phyloP scores from a whole-genome alignment of 2,113 vertebrate genomes.

The Amphiprion ocellaris region DNA sequence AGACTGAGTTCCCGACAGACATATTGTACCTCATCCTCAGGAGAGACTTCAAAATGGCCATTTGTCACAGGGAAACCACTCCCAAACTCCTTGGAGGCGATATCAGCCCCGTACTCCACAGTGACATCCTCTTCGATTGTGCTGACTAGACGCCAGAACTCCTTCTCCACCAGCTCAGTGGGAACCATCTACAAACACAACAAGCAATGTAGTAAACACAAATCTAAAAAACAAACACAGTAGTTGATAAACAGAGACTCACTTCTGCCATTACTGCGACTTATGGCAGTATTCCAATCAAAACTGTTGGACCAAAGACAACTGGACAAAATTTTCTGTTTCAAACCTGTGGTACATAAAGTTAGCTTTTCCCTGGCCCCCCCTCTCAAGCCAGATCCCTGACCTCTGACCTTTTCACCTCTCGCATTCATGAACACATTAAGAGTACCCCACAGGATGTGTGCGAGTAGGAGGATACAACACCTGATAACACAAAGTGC shows the following conservation, averaged over 20 bases:
- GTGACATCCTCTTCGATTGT: slow-evolving; percentile 98
- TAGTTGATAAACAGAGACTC: neutral
- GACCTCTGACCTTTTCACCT: neutral
- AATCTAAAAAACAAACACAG: neutral
- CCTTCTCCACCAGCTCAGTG: slow-evolving; percentile 97
- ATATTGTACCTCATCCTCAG: slow-evolving; percentile 91
- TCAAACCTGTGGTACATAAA: neutral
- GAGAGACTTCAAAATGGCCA: slow-evolving; percentile 89
- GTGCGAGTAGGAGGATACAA: neutral
- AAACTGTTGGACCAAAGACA: too few species aligned
- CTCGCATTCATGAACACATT: neutral
- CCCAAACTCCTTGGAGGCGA: slow-evolving; percentile 98
- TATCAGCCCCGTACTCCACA: slow-evolving; percentile 98
- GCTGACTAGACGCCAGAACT: slow-evolving; percentile 97
- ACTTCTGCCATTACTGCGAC: too few species aligned
- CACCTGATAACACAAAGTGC: slow-evolving; percentile 27
- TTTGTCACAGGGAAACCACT: slow-evolving; percentile 95
- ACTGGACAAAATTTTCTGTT: neutral
- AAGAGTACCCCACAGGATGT: neutral
- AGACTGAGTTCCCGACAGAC: neutral
- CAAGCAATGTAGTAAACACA: neutral
- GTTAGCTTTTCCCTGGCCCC: neutral
- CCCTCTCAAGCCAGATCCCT: neutral
- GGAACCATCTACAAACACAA: slow-evolving; percentile 92
- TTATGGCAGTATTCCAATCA: too few species aligned